Percentiles rank a stretch among this genome's conserved stretches.
These are phyloP conservation scores for Psilanteris sp. DNA, from an alignment of 1,140 invertebrate genomes.

Conservation along the genomic window DNA sequence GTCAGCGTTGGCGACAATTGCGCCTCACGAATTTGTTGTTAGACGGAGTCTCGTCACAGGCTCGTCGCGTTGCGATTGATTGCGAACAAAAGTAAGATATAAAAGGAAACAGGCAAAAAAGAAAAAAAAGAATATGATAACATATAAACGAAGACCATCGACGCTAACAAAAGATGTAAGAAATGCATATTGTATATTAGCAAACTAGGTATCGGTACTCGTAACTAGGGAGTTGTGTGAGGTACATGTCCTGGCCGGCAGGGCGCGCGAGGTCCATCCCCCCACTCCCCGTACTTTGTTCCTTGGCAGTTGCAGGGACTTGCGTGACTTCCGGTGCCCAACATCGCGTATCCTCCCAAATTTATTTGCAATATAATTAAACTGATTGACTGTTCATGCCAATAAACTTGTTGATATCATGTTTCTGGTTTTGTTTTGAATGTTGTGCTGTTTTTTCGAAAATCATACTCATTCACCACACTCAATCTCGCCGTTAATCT, in stretches of 20 bases:
- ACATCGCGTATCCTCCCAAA: constrained; percentile 55
- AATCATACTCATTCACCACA: constrained; percentile 41
- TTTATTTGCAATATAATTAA: constrained; percentile 19
- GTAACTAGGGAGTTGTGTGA: constrained; percentile 82
- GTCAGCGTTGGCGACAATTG: too few species aligned
- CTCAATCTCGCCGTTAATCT: too few species aligned
- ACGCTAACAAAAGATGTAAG: too few species aligned
- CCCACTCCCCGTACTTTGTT: constrained; percentile 78
- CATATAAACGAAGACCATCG: too few species aligned
- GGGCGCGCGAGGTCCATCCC: constrained; percentile 79
- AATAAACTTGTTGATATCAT: constrained; percentile 1
- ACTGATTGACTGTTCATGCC: constrained; percentile 16
- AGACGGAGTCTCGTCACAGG: too few species aligned
- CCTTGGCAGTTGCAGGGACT: constrained; percentile 46
- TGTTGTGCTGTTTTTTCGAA: constrained; percentile 47
- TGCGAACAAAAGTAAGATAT: too few species aligned
- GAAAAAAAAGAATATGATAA: constrained; percentile 4
- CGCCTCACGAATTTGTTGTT: too few species aligned
- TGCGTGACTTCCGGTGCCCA: constrained; percentile 60
- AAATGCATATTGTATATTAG: too few species aligned
- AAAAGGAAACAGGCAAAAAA: too few species aligned
- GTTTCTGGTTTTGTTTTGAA: constrained; percentile 10
- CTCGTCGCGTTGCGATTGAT: too few species aligned
- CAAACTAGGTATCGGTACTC: constrained; percentile 80
- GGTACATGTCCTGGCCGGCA: constrained; percentile 81